Evolutionary conservation across 1,140 invertebrate species (phyloP).

Genomic region (Pseudoatta argentina): DNA sequence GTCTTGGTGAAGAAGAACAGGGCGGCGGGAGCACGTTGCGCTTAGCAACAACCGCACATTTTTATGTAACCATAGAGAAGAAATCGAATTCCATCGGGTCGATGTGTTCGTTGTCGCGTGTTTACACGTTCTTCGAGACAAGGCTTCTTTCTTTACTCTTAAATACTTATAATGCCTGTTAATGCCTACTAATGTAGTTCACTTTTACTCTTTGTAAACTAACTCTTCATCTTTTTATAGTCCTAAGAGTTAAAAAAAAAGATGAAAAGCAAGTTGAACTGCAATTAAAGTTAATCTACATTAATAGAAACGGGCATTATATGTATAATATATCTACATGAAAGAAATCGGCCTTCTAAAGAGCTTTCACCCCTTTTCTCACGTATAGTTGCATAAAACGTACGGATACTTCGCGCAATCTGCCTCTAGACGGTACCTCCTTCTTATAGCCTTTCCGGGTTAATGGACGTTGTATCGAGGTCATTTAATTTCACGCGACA

Average conservation of each 20-base stretch:
- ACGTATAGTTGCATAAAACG: background rate
- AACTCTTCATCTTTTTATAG: too few relatives aligned
- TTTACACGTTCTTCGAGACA: background rate
- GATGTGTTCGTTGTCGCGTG: background rate
- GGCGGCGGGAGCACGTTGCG: slow-evolving; percentile 1
- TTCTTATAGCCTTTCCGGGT: slow-evolving; percentile 4
- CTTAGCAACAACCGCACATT: slow-evolving; percentile 59
- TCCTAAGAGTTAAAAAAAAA: too few relatives aligned
- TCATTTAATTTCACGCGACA: slow-evolving; percentile 27
- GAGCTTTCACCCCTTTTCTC: background rate
- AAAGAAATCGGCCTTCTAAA: background rate
- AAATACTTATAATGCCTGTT: too few relatives aligned
- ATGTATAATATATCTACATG: background rate
- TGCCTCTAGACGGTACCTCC: background rate
- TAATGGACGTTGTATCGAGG: slow-evolving; percentile 38
- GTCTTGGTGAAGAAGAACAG: background rate
- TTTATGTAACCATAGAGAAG: slow-evolving; percentile 40
- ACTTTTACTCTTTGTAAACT: too few relatives aligned
- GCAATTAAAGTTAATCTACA: too few relatives aligned
- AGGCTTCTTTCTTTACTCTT: background rate
- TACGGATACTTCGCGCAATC: background rate
- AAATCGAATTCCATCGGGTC: slow-evolving; percentile 32
- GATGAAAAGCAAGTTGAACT: too few relatives aligned
- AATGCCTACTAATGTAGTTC: too few relatives aligned
- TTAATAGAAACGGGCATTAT: too few relatives aligned